These are phyloP conservation scores for Sebastes wilsoni DNA, from an alignment of 2,797 vertebrate species.

Conservation along the genomic window DNA sequence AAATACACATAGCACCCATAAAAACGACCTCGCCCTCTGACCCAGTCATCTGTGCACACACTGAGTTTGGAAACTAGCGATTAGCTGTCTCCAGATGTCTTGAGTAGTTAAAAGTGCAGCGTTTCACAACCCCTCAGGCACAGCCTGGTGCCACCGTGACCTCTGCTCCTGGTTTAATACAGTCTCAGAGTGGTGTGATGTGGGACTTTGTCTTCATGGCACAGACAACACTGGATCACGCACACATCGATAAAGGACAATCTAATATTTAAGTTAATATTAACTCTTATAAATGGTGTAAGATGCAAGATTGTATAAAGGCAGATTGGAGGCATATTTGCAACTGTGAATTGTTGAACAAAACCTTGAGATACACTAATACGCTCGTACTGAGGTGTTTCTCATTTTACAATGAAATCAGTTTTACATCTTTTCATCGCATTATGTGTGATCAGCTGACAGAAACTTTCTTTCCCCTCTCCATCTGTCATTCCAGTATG, in stretches of 20 bases:
- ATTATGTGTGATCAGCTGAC: not conserved
- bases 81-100: conserved; percentile 9
- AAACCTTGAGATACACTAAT: too few species aligned
- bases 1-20: not conserved
- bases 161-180: conserved; percentile 35
- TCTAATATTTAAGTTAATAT: conserved; percentile 2
- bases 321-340: not conserved
- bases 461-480: not conserved
- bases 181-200: not conserved
- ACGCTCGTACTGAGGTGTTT: not conserved
- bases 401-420: not conserved
- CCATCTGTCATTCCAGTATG: conserved; percentile 84
- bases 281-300: not conserved
- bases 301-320: not conserved
- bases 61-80: conserved; percentile 12
- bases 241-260: conserved; percentile 8
- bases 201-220: not conserved
- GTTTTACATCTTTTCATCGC: not conserved
- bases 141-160: conserved; percentile 17
- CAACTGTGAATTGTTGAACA: not conserved
- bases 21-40: conserved; percentile 1
- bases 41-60: conserved; percentile 39
- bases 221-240: not conserved
- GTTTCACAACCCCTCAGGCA: conserved; percentile 25
- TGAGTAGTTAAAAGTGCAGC: not conserved